These are phyloP conservation scores for Harpagoxenus sublaevis DNA, from an alignment of 2,888 invertebrate genomes.

Conservation along the genomic window DNA sequence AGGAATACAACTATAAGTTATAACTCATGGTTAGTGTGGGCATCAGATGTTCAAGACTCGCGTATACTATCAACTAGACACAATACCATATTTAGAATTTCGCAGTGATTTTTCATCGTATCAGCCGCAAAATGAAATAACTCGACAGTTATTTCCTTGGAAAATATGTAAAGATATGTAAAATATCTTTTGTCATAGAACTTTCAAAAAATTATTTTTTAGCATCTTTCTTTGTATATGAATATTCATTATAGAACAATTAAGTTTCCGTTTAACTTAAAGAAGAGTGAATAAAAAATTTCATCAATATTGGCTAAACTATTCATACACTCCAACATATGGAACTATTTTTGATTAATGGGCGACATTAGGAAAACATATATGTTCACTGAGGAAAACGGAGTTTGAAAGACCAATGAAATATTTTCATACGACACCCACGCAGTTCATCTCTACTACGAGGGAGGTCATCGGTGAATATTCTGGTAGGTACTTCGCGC, in stretches of 20 bases:
- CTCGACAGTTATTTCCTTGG: neutral
- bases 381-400: neutral
- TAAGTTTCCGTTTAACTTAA: neutral
- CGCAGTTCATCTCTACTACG: neutral
- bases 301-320: neutral
- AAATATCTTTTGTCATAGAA: neutral
- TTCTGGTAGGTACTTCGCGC: neutral
- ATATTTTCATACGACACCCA: constrained; percentile 38
- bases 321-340: neutral
- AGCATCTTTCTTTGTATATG: neutral
- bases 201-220: neutral
- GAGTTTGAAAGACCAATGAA: constrained; percentile 14
- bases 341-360: neutral
- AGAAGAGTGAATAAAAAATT: neutral
- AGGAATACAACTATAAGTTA: constrained; percentile 58
- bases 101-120: neutral
- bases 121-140: neutral
- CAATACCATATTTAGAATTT: neutral
- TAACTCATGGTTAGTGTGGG: constrained; percentile 28
- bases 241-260: neutral
- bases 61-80: neutral
- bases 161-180: neutral
- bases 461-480: constrained; percentile 1
- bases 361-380: neutral
- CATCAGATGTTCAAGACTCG: constrained; percentile 28